phyloP scores from a whole-genome alignment of 2,888 invertebrate genomes.

The Theodoxus fluviatilis region DNA sequence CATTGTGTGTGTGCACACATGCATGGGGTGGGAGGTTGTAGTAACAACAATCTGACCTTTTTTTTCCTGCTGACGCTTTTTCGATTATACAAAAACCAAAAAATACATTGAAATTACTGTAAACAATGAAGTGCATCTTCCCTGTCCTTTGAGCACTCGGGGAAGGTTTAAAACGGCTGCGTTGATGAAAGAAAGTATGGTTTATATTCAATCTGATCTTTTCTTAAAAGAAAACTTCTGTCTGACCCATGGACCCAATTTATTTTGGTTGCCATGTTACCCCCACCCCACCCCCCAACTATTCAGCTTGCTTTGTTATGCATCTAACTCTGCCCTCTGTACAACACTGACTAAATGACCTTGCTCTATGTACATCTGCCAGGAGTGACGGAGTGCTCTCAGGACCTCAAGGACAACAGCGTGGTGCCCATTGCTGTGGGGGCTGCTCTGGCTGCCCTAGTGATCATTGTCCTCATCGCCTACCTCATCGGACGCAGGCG shows the following conservation, averaged over 20 bases:
- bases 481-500: slow-evolving; percentile 85
- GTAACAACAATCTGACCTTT: neutral
- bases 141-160: no score
- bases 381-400: slow-evolving; percentile 53
- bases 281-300: no score
- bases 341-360: neutral
- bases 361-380: slow-evolving; percentile 25
- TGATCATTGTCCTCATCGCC: slow-evolving; percentile 88
- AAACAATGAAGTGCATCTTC: no score
- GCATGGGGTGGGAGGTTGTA: neutral
- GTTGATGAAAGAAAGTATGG: neutral
- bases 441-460: slow-evolving; percentile 86
- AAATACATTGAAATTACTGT: no score
- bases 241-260: no score
- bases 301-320: no score
- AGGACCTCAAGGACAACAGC: slow-evolving; percentile 71
- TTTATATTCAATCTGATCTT: neutral
- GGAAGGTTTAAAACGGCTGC: no score
- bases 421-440: slow-evolving; percentile 97
- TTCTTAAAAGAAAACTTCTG: no score
- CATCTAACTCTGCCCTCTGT: neutral
- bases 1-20: neutral
- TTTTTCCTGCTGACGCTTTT: no score
- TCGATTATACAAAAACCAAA: no score
- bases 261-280: no score